Conservation (phyloP, 2,113 vertebrate species). For the Misgurnus mizolepis region DNA sequence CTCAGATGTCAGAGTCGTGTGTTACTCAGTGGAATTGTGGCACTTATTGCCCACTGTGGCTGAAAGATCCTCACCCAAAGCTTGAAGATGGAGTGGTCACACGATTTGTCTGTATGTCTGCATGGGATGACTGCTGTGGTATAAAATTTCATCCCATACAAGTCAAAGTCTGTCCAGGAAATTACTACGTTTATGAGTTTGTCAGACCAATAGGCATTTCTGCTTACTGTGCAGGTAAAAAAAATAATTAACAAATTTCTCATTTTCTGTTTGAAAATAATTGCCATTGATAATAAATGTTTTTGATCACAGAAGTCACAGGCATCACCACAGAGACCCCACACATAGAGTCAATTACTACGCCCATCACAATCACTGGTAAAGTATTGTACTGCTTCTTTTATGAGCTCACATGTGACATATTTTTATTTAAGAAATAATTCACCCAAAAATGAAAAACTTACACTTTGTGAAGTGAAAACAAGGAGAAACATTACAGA, state of each 20-base stretch:
- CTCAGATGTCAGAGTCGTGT: background rate
- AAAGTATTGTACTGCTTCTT: too few species aligned
- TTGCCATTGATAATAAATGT: too few species aligned
- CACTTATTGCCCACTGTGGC: background rate
- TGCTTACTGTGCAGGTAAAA: background rate
- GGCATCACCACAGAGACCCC: too few species aligned
- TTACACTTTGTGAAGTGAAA: too few species aligned
- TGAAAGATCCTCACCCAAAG: background rate
- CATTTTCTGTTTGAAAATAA: background rate
- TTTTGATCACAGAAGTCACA: too few species aligned
- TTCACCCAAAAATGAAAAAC: too few species aligned
- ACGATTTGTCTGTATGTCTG: background rate
- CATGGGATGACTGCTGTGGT: background rate
- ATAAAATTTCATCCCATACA: background rate
- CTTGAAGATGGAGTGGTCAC: conserved; percentile 8
- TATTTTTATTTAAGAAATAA: too few species aligned
- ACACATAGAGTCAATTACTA: too few species aligned
- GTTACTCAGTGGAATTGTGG: background rate
- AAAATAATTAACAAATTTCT: background rate
- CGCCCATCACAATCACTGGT: too few species aligned
- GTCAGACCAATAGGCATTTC: background rate
- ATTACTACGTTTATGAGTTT: conserved; percentile 25
- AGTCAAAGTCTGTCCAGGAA: conserved; percentile 26
- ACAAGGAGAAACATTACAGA: too few species aligned
- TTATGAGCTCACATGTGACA: too few species aligned